phyloP scores from a whole-genome alignment of 2,888 invertebrate genomes.

The Macropis europaea region DNA sequence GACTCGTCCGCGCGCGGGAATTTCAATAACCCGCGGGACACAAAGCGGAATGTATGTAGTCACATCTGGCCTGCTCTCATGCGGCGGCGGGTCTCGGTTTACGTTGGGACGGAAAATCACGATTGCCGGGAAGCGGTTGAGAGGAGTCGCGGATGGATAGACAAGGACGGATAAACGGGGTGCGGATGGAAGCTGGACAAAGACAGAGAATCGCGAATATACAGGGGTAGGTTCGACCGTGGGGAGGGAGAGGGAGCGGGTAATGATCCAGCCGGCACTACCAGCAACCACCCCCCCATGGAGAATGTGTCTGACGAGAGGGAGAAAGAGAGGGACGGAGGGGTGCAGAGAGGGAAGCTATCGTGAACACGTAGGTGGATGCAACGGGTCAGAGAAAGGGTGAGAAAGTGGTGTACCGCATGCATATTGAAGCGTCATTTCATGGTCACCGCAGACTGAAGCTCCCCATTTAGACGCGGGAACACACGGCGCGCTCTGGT shows the following conservation, averaged over 20 bases:
- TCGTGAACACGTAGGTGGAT: slow-evolving; percentile 45
- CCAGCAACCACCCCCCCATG: slow-evolving; percentile 54
- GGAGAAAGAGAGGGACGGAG: slow-evolving; percentile 1
- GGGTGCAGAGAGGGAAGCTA: slow-evolving; percentile 8
- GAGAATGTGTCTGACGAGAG: slow-evolving; percentile 43
- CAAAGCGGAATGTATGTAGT: slow-evolving; percentile 73
- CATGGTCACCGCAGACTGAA: slow-evolving; percentile 68
- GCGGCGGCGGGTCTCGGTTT: slow-evolving; percentile 70
- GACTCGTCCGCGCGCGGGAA: slow-evolving; percentile 64
- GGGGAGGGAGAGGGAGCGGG: slow-evolving; percentile 52
- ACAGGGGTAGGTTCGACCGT: slow-evolving; percentile 13
- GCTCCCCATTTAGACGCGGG: slow-evolving; percentile 47
- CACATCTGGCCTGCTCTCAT: slow-evolving; percentile 75
- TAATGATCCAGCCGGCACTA: slow-evolving; percentile 60
- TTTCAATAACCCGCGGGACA: slow-evolving; percentile 76
- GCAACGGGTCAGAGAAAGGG: slow-evolving; percentile 48
- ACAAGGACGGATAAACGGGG: not conserved
- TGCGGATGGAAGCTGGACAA: not conserved
- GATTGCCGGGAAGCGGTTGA: slow-evolving; percentile 61
- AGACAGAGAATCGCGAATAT: slow-evolving; percentile 18
- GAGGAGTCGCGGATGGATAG: slow-evolving; percentile 12
- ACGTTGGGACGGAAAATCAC: slow-evolving; percentile 74
- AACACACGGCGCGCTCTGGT: slow-evolving; percentile 32
- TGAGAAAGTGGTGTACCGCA: slow-evolving; percentile 63
- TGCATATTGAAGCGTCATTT: slow-evolving; percentile 75